Conservation (phyloP, 92 coral and sea anemone species). For the Plumapathes pennacea region DNA sequence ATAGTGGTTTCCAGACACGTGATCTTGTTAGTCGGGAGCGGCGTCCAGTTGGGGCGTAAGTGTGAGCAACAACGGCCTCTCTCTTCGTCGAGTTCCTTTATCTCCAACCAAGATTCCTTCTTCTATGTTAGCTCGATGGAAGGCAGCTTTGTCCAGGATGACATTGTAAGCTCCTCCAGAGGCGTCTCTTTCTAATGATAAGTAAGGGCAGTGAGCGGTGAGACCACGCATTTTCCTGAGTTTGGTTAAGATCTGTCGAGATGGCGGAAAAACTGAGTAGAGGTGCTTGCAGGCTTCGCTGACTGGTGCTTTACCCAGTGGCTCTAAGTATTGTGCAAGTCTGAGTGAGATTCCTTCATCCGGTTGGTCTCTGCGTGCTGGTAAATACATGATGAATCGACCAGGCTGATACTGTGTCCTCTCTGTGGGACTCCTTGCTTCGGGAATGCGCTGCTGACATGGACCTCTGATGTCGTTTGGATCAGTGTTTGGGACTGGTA, state of each 20-base stretch:
- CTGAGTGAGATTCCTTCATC: conserved; percentile 19
- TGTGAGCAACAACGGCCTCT: conserved; percentile 1
- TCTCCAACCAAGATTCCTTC: conserved; percentile 15
- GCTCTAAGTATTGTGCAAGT: conserved; percentile 6
- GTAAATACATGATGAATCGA: background rate
- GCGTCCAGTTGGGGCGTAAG: conserved; percentile 9
- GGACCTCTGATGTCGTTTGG: conserved; percentile 5
- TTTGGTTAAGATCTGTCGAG: conserved; percentile 1
- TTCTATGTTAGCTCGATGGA: background rate
- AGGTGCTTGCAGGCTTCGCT: conserved; percentile 15
- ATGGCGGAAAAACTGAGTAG: conserved; percentile 7
- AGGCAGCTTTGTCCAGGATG: conserved; percentile 8
- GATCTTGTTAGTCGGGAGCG: conserved; percentile 6
- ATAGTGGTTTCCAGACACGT: conserved; percentile 3
- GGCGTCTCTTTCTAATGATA: background rate
- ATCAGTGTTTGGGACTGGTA: conserved; percentile 20
- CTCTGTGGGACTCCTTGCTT: background rate
- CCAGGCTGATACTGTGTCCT: background rate
- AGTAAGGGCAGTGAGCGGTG: conserved; percentile 6
- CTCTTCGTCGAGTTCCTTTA: too few relatives aligned
- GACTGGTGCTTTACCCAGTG: conserved; percentile 7
- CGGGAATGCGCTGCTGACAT: background rate
- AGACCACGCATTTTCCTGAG: conserved; percentile 3
- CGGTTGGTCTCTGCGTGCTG: conserved; percentile 1
- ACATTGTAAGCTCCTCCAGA: conserved; percentile 18